These are phyloP conservation scores for Sycophila texana DNA, from an alignment of 2,888 invertebrate genomes.

Conservation along the genomic window DNA sequence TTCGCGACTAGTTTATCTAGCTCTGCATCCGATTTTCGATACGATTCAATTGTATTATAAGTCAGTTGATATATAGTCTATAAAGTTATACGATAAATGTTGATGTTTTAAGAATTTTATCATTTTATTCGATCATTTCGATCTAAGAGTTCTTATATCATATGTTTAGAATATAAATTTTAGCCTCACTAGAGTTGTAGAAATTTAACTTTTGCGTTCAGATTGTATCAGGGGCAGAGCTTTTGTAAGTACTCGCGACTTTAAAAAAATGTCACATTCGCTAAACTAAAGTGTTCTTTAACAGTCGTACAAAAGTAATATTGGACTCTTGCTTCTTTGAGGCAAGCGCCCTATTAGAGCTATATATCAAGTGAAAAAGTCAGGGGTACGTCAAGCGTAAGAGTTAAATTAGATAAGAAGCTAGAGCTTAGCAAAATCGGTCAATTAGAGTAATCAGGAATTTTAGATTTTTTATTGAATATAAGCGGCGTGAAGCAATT, in stretches of 20 bases:
- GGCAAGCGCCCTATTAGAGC: no score
- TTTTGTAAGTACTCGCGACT: conserved; percentile 11
- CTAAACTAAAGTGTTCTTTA: conserved; percentile 31
- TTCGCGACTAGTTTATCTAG: conserved; percentile 10
- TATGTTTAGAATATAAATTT: conserved; percentile 48
- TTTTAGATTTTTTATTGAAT: conserved; percentile 37
- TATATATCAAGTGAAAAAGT: conserved; percentile 7
- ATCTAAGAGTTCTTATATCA: conserved; percentile 50
- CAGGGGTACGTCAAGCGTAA: conserved; percentile 29
- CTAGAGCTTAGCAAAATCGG: conserved; percentile 55
- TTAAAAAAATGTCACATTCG: conserved; percentile 45
- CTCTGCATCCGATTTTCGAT: conserved; percentile 49
- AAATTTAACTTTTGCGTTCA: conserved; percentile 46
- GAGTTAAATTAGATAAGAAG: conserved; percentile 38
- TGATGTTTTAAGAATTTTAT: conserved; percentile 59
- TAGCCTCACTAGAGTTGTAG: background rate
- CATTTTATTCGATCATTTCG: conserved; percentile 56
- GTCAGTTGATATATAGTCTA: conserved; percentile 59
- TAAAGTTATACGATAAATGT: conserved; percentile 56
- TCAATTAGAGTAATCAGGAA: conserved; percentile 55
- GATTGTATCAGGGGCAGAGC: conserved; percentile 37
- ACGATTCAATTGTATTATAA: conserved; percentile 53
- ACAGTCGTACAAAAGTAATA: conserved; percentile 51
- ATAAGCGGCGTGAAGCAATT: no score
- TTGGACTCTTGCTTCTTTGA: no score